Evolutionary conservation across 1,140 invertebrate genomes (phyloP), one percentile per base, ranked within the genome.

Genomic region (Teleopsis dalmanni): DNA sequence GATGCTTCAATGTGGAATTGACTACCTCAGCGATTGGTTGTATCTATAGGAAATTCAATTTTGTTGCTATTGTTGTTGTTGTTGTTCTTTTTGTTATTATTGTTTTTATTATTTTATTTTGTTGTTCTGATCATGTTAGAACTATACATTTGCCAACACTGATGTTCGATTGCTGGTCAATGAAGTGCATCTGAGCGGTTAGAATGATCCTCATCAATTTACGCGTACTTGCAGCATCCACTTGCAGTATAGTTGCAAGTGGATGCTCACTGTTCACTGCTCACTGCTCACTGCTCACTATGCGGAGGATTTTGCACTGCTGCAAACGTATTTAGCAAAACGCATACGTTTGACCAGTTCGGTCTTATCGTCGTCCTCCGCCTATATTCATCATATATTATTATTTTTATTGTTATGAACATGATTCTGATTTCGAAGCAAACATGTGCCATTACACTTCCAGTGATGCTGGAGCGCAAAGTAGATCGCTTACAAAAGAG

Each of bases 381-480:
- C 50, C 50, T 45, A 52, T 52, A 48, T 52, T 40, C 50, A 52
- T 52, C 50, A 52, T 52, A 52, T 48, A 43, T 48, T 48, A 52
- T 52, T 52, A 52, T 22, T 52, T 52, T 52, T 52, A 52, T 52
- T 52, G 47, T 52, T 52, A 52, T 47, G 45, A 52, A 25, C 23
- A 52, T 52, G 50, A 52, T 52, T 52, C 42, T 48, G 50, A 52
- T 52, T 47, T 52, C 37, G 38, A 47, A 48, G 38, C 41, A 40
- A 48, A 52, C 50, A 52, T 45, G 50, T 52, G 48, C 45, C 21
- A 41, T n/a, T n/a, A n/a, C n/a, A n/a, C n/a, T n/a, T n/a, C n/a
- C n/a, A n/a, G n/a, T n/a, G n/a, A n/a, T n/a, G n/a, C n/a, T n/a
- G n/a, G n/a, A n/a, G n/a, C n/a, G n/a, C n/a, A n/a, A n/a, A n/a